phyloP scores from a whole-genome alignment of 1,140 invertebrate species.

The Brachionus paranguensis region DNA sequence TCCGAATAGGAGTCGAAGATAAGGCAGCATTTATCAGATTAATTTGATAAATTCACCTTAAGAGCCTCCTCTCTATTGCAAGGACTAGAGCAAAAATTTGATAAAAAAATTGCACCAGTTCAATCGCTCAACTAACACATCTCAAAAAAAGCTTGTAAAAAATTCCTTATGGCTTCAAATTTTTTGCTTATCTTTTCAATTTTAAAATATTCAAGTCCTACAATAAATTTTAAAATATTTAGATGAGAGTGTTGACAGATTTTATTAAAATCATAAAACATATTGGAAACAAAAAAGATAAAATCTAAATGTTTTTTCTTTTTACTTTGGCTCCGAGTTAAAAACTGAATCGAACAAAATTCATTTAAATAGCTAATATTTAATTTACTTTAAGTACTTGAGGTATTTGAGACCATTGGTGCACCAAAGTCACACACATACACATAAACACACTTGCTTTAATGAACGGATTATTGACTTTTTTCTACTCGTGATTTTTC shows the following conservation, averaged over 20 bases:
- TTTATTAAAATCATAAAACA: conserved; percentile 37
- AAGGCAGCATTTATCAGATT: neutral
- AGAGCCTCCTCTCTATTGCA: neutral
- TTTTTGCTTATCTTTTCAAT: conserved; percentile 25
- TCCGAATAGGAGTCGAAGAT: neutral
- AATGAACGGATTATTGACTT: conserved; percentile 10
- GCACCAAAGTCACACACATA: conserved; percentile 1
- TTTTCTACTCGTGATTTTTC: neutral
- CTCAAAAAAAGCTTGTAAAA: neutral
- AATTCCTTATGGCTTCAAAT: conserved; percentile 33
- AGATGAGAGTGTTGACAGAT: conserved; percentile 14
- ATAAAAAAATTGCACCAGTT: neutral
- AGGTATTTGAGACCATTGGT: conserved; percentile 16
- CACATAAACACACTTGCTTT: neutral
- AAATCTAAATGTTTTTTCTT: neutral
- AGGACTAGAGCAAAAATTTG: neutral
- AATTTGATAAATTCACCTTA: neutral
- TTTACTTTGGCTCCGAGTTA: neutral
- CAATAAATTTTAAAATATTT: conserved; percentile 1
- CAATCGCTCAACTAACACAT: neutral
- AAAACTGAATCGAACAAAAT: neutral
- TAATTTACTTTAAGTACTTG: neutral
- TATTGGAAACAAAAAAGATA: conserved; percentile 20
- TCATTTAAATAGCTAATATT: conserved; percentile 12
- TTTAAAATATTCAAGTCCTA: neutral